These are phyloP conservation scores for Danio kyathit DNA, from an alignment of 2,797 vertebrate species.

Conservation along the genomic window DNA sequence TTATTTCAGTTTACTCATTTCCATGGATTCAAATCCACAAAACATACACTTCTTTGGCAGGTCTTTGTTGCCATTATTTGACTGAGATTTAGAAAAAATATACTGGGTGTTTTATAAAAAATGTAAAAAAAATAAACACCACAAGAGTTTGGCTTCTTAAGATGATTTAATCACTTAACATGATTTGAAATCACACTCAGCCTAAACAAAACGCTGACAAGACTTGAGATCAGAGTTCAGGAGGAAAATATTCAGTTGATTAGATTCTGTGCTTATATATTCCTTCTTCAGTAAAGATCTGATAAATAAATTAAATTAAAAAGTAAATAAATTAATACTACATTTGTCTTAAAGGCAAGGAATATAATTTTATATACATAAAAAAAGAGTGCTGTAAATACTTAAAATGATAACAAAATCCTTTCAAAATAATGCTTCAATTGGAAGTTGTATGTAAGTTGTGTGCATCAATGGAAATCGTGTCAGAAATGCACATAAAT, in stretches of 20 bases:
- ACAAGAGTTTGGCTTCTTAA: neutral
- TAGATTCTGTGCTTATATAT: neutral
- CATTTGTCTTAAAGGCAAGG: neutral
- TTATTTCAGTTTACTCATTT: neutral
- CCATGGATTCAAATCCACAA: neutral
- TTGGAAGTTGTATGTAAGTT: neutral
- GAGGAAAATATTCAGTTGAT: neutral
- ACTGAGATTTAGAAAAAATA: neutral
- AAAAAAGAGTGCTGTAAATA: neutral
- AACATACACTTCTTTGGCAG: neutral
- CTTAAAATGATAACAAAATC: neutral
- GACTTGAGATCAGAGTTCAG: constrained; percentile 27
- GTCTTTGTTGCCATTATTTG: neutral
- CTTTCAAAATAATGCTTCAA: neutral
- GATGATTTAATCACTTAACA: too few species aligned
- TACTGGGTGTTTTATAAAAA: neutral
- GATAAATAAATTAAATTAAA: neutral
- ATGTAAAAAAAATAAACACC: too few species aligned
- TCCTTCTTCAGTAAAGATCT: neutral
- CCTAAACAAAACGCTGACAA: neutral
- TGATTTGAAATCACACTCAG: neutral
- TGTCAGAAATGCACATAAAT: neutral
- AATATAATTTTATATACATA: neutral
- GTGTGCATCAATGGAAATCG: neutral
- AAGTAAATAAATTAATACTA: neutral